Percentiles rank a stretch among this genome's conserved stretches.
These are phyloP conservation scores for Megaceryle maxima DNA, from an alignment of 2,113 vertebrate species.

Conservation along the genomic window DNA sequence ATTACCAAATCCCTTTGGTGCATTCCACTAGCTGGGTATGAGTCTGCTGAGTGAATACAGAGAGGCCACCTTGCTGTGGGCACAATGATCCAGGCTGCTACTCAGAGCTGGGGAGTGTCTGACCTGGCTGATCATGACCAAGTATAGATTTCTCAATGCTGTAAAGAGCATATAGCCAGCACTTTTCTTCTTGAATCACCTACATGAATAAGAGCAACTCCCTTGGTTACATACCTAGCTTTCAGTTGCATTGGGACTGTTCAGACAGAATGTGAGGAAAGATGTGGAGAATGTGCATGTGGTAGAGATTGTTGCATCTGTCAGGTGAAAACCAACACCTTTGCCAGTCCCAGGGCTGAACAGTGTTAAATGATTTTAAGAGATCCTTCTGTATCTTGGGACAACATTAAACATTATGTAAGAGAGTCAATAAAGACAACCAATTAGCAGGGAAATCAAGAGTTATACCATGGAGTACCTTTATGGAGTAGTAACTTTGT, in stretches of 20 bases:
- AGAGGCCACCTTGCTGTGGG: not conserved
- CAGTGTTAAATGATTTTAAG: not conserved
- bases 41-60: not conserved
- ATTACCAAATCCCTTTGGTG: not conserved
- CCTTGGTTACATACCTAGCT: not conserved
- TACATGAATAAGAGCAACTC: not conserved
- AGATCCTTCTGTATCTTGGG: not conserved
- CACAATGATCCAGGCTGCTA: not conserved
- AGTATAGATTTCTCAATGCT: not conserved
- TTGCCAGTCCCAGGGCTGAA: not conserved
- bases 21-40: not conserved
- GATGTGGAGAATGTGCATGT: not conserved
- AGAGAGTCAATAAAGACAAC: fast-evolving
- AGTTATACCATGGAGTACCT: not conserved
- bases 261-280: not conserved
- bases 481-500: not conserved
- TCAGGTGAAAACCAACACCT: not conserved
- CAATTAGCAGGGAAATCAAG: not conserved
- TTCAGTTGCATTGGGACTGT: not conserved
- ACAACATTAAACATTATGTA: not conserved
- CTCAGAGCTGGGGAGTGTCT: not conserved
- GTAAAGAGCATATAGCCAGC: not conserved
- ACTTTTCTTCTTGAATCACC: not conserved
- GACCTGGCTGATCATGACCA: not conserved
- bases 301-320: not conserved